phyloP scores from a whole-genome alignment of 2,797 vertebrate genomes.

The Aulostomus chinensis region DNA sequence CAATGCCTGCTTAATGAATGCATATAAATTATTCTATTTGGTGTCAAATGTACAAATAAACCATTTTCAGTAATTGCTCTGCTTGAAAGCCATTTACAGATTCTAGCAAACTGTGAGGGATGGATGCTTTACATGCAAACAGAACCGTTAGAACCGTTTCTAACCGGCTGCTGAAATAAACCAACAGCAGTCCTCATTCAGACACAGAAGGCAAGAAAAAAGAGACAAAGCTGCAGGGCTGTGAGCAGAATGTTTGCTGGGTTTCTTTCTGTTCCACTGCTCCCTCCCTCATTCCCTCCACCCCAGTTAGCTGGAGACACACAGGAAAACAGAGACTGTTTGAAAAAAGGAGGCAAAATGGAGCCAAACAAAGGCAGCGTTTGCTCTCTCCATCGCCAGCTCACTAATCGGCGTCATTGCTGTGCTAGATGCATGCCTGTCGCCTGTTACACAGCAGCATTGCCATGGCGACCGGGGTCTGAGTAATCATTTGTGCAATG shows the following conservation, averaged over 20 bases:
- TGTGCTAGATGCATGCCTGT: conserved; percentile 91
- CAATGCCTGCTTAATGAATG: too few relatives aligned
- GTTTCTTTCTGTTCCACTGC: conserved; percentile 62
- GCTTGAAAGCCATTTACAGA: neutral
- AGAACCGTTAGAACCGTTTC: conserved; percentile 31
- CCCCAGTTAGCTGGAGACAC: conserved; percentile 67
- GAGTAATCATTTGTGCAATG: conserved; percentile 99
- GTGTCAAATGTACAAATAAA: too few relatives aligned
- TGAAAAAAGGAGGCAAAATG: conserved; percentile 67
- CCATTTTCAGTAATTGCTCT: neutral
- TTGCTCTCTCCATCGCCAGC: conserved; percentile 85
- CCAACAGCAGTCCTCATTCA: conserved; percentile 51
- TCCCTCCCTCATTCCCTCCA: conserved; percentile 41
- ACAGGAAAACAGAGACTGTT: conserved; percentile 57
- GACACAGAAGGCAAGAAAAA: conserved; percentile 40
- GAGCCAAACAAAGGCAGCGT: conserved; percentile 82
- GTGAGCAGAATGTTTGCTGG: conserved; percentile 70
- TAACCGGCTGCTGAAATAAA: conserved; percentile 35
- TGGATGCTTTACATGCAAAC: neutral
- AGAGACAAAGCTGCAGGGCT: conserved; percentile 72
- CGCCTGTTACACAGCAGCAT: conserved; percentile 91
- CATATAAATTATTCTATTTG: neutral
- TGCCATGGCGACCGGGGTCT: conserved; percentile 96
- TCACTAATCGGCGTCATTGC: conserved; percentile 92
- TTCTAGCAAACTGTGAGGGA: neutral